Evolutionary conservation across 2,797 vertebrate species (phyloP), one percentile per base, ranked within the genome.

Genomic region (Heliangelus exortis): DNA sequence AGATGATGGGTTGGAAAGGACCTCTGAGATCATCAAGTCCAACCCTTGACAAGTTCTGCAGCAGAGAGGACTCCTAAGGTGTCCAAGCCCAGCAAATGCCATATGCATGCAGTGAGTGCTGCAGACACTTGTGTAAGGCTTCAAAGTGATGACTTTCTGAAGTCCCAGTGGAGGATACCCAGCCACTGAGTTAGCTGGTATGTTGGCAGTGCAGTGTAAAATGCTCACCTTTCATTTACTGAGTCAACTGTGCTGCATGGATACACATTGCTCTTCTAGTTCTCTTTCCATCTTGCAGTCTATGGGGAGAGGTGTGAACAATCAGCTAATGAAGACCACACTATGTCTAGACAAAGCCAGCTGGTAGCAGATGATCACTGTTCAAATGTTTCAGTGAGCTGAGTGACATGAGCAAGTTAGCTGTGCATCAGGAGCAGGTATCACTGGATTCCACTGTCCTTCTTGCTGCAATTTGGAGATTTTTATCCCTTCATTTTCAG

Each of bases 281-380:
- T 84, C 77, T 26, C 36, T 92, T 74, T n/a, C 77, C 16, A 5
- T 57, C 76, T 81, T 89, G 34, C 48, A 93, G 92, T 22, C 62
- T 92, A 48, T 71, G 61, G 83, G 69, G 69, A 92, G 85, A 96
- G 57, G 75, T 96, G 90, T 94, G 90, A 97, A 89, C 71, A 89
- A 76, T 94, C 93, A 95, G 62, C 65, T 95, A 93, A 73, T 77
- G 83, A 93, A 81, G 95, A 87, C 45, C 91, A 92, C 45, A n/a
- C 71, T 28, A 12, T 90, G 93, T 97, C 95, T 95, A 95, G 96
- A 94, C 95, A 86, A 65, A 90, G 41, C 86, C 94, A 96, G 96
- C 65, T 71, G 75, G 57, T 95, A 94, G 75, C 91, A 96, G 71
- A 90, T 93, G 89, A 97, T 61, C 36, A 28, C 39, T 66, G 50